Percentiles rank a stretch among this genome's conserved stretches.
These are phyloP conservation scores for Drosophila tristis DNA, from an alignment of 1,140 invertebrate species.

Conservation along the genomic window DNA sequence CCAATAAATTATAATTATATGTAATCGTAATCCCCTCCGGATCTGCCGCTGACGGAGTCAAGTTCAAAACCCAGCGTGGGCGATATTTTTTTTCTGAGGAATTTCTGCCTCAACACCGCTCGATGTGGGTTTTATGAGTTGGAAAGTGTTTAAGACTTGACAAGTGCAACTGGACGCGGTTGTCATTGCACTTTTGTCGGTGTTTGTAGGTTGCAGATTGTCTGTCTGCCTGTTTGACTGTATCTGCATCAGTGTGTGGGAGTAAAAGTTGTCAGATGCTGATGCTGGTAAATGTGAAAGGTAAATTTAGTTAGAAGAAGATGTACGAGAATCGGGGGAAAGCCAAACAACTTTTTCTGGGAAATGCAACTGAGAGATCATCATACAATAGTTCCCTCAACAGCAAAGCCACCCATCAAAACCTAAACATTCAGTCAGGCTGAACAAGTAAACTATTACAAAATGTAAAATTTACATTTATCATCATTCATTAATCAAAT, in stretches of 20 bases:
- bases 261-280: slow-evolving; percentile 27
- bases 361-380: neutral
- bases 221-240: neutral
- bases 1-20: neutral
- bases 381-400: neutral
- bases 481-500: slow-evolving; percentile 46
- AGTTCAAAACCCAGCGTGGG: slow-evolving; percentile 66
- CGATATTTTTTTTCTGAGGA: slow-evolving; percentile 52
- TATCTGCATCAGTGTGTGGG: slow-evolving; percentile 21
- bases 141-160: slow-evolving; percentile 54
- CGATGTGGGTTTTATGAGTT: slow-evolving; percentile 36
- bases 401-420: no score
- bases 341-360: slow-evolving; percentile 12
- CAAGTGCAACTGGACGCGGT: slow-evolving; percentile 64
- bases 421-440: neutral
- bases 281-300: slow-evolving; percentile 56
- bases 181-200: slow-evolving; percentile 47
- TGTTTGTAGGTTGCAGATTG: slow-evolving; percentile 23
- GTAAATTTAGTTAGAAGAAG: slow-evolving; percentile 26
- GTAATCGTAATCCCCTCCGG: slow-evolving; percentile 11
- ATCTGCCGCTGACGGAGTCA: slow-evolving; percentile 36
- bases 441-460: slow-evolving; percentile 3
- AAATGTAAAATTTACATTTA: slow-evolving; percentile 21
- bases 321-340: slow-evolving; percentile 20
- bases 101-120: slow-evolving; percentile 32